A percentile compares a stretch with the other conserved stretches of the same genome.
These are phyloP conservation scores for Cantharis rufa DNA, from an alignment of 2,888 invertebrate species.

Conservation along the genomic window DNA sequence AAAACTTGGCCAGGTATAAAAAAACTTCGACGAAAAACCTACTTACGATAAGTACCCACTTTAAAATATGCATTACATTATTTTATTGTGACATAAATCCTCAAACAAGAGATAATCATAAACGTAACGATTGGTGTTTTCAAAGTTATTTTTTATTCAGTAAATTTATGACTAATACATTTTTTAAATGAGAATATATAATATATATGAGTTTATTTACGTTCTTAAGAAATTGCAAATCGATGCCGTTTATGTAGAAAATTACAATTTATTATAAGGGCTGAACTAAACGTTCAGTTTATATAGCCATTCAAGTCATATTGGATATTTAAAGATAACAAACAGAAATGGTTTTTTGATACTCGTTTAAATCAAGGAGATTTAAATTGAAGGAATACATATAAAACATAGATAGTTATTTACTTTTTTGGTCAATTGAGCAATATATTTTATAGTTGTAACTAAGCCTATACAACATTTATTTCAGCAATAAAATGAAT, in stretches of 20 bases:
- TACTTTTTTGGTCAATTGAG: background rate
- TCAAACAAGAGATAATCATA: background rate
- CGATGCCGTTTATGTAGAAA: slow-evolving; percentile 1
- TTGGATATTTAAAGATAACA: slow-evolving; percentile 24
- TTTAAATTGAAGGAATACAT: slow-evolving; percentile 18
- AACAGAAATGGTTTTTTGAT: slow-evolving; percentile 28
- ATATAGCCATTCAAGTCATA: slow-evolving; percentile 7
- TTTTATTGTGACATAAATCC: background rate
- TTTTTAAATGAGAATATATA: slow-evolving; percentile 1
- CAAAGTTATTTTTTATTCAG: background rate
- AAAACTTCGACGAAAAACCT: too few relatives aligned
- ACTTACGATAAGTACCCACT: background rate
- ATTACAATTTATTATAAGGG: slow-evolving; percentile 2
- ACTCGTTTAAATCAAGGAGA: slow-evolving; percentile 24
- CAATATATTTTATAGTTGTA: background rate
- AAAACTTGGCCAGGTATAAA: too few relatives aligned
- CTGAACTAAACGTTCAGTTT: background rate
- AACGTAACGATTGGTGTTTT: background rate
- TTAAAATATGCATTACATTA: background rate
- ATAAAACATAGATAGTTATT: background rate
- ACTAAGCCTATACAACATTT: background rate
- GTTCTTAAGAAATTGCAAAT: background rate
- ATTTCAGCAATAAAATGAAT: background rate
- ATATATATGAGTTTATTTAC: slow-evolving; percentile 1
- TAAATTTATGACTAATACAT: background rate